Conservation (phyloP, 2,888 invertebrate genomes). For the Anthrax anthrax region DNA sequence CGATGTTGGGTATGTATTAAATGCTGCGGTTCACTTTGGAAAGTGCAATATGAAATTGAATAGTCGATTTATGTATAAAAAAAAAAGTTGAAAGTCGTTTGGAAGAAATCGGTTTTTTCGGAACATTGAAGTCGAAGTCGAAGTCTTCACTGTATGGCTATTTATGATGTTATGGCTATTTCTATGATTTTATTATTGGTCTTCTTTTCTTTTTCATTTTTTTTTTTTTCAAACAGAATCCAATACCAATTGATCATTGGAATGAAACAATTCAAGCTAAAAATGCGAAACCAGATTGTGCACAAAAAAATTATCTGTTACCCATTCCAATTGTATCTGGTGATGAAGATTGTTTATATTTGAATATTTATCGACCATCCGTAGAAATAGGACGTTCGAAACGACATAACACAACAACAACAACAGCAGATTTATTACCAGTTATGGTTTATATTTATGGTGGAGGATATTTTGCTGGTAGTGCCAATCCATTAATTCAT, state of each 20-base stretch:
- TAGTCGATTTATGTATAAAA: too few relatives aligned
- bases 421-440: conserved; percentile 23
- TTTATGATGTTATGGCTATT: too few relatives aligned
- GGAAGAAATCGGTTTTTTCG: too few relatives aligned
- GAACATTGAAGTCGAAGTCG: too few relatives aligned
- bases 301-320: conserved; percentile 34
- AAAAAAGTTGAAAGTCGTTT: too few relatives aligned
- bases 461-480: conserved; percentile 39
- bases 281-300: conserved; percentile 27
- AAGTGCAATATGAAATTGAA: too few relatives aligned
- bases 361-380: conserved; percentile 36
- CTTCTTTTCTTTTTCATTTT: too few relatives aligned
- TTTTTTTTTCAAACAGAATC: conserved; percentile 18
- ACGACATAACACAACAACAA: conserved; percentile 8
- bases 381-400: not conserved
- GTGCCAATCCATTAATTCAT: conserved; percentile 28
- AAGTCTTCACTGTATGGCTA: too few relatives aligned
- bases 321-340: conserved; percentile 23
- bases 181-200: too few relatives aligned
- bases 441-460: conserved; percentile 41
- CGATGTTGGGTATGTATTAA: too few relatives aligned
- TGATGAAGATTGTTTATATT: conserved; percentile 37
- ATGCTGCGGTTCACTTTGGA: too few relatives aligned
- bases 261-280: conserved; percentile 21
- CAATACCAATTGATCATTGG: conserved; percentile 19